A percentile compares a stretch with the other conserved stretches of the same genome.
These are phyloP conservation scores for Tineola bisselliella DNA, from an alignment of 2,888 invertebrate genomes.

Conservation along the genomic window DNA sequence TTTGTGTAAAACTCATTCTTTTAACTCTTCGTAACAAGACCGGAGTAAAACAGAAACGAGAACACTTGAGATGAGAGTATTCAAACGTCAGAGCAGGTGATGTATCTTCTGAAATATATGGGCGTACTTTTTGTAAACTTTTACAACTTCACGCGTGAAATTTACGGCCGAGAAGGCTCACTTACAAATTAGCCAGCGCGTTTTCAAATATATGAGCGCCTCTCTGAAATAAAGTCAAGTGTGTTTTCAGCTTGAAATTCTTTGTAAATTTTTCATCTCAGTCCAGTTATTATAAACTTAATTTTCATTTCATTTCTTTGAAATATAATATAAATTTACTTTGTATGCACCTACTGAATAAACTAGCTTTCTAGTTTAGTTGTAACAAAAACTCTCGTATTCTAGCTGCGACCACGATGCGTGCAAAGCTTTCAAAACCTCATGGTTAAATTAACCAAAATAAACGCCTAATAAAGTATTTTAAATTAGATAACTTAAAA, in stretches of 20 bases:
- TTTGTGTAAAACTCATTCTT: no score
- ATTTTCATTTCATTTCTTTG: no score
- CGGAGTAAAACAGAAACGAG: conserved; percentile 32
- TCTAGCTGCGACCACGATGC: no score
- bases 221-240: neutral
- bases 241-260: neutral
- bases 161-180: conserved; percentile 39
- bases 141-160: conserved; percentile 45
- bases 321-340: no score
- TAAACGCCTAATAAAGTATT: no score
- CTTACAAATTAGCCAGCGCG: conserved; percentile 43
- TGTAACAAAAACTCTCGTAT: no score
- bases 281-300: neutral
- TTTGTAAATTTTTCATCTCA: neutral
- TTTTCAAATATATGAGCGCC: conserved; percentile 24
- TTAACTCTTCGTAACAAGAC: neutral
- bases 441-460: no score
- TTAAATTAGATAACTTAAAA: no score
- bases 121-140: conserved; percentile 51
- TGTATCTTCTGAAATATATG: conserved; percentile 52
- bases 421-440: no score
- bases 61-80: conserved; percentile 48
- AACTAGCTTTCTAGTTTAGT: no score
- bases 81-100: conserved; percentile 49
- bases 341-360: no score